Evolutionary conservation across 1,140 invertebrate species (phyloP).

Genomic region (Holcopasites calliopsidis): DNA sequence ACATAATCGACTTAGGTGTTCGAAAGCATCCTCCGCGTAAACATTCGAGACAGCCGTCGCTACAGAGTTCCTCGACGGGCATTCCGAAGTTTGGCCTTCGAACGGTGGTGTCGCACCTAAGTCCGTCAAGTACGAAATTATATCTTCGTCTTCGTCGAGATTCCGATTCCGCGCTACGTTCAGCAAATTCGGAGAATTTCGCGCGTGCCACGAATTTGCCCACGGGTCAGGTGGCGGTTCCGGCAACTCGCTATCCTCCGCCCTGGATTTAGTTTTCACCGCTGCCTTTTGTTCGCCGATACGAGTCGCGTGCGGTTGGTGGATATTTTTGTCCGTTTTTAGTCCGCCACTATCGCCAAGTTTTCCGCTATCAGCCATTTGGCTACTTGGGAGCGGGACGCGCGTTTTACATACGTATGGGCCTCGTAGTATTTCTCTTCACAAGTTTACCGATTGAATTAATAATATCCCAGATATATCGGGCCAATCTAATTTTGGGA

Average conservation of each 20-base stretch:
- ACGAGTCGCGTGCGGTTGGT: neutral
- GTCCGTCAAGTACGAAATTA: conserved; percentile 44
- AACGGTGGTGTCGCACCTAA: conserved; percentile 25
- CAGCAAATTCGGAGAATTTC: neutral
- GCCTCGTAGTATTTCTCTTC: neutral
- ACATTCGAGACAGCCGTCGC: conserved; percentile 62
- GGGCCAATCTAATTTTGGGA: conserved; percentile 17
- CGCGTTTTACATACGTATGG: neutral
- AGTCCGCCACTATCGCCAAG: neutral
- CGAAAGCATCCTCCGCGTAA: conserved; percentile 82
- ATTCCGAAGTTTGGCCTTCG: conserved; percentile 42
- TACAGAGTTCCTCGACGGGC: conserved; percentile 46
- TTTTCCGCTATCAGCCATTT: conserved; percentile 44
- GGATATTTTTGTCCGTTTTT: conserved; percentile 31
- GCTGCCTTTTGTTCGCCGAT: conserved; percentile 17
- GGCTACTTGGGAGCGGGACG: neutral
- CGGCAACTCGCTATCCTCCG: conserved; percentile 60
- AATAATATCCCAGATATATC: neutral
- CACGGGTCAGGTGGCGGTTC: conserved; percentile 65
- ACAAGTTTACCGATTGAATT: neutral
- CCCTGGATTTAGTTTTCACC: conserved; percentile 25
- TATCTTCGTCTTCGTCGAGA: conserved; percentile 54
- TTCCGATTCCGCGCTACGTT: neutral
- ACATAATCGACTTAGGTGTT: conserved; percentile 88
- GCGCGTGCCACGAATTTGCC: neutral